Evolutionary conservation across 1,140 invertebrate species (phyloP).

Genomic region (Lepidostoma basale): DNA sequence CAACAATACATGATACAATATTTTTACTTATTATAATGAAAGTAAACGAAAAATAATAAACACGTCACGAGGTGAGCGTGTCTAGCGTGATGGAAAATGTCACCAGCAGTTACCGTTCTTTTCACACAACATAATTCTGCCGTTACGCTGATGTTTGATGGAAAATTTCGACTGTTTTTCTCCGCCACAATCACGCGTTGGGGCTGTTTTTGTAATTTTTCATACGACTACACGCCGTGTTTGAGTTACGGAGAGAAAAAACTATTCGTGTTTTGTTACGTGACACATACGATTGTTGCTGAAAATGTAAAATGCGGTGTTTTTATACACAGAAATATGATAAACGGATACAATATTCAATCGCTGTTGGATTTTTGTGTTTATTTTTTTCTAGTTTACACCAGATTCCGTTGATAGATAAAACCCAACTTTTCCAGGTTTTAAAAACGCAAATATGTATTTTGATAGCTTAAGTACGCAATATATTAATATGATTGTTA

Average conservation of each 20-base stretch:
- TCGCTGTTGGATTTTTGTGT: no score
- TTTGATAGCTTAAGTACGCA: no score
- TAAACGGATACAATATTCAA: no score
- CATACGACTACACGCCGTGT: constrained; percentile 10
- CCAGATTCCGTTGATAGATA: no score
- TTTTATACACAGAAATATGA: no score
- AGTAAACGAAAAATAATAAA: constrained; percentile 40
- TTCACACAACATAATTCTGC: constrained; percentile 43
- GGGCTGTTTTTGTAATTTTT: constrained; percentile 14
- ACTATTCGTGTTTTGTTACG: not conserved
- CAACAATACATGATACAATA: not conserved
- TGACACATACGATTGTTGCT: not conserved
- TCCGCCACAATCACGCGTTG: constrained; percentile 23
- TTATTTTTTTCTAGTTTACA: no score
- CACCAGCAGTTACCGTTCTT: constrained; percentile 32
- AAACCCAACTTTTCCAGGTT: no score
- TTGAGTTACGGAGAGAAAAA: not conserved
- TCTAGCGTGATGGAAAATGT: constrained; percentile 35
- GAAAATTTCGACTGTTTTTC: constrained; percentile 16
- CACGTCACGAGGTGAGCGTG: constrained; percentile 38
- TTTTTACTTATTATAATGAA: constrained; percentile 31
- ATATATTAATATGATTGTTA: no score
- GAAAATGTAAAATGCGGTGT: no score
- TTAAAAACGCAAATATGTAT: no score
- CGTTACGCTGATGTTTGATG: constrained; percentile 25